A percentile compares a stretch with the other conserved stretches of the same genome.
phyloP scores from a whole-genome alignment of 2,113 vertebrate genomes.

The Xyliphius kryptos region DNA sequence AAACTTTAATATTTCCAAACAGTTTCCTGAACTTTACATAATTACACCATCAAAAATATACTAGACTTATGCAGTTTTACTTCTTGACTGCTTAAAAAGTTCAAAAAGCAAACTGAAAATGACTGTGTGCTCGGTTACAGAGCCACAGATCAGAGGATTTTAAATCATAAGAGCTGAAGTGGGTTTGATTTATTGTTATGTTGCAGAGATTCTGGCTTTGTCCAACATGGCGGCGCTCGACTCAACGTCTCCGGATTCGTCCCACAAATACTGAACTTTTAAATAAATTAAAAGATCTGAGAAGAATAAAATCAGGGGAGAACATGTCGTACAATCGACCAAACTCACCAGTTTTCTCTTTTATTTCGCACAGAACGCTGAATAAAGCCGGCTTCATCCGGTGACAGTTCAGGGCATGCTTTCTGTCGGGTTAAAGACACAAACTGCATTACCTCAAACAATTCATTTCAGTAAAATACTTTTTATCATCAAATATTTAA shows the following conservation, averaged over 20 bases:
- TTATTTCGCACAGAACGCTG: constrained; percentile 75
- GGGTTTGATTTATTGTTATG: not conserved
- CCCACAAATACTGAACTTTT: constrained; percentile 5
- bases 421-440: constrained; percentile 52
- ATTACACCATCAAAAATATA: too few relatives aligned
- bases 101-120: too few relatives aligned
- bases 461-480: not conserved
- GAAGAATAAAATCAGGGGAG: not conserved
- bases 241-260: not conserved
- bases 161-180: not conserved
- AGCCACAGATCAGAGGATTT: too few relatives aligned
- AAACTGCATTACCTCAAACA: constrained; percentile 16
- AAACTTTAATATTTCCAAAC: too few relatives aligned
- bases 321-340: not conserved
- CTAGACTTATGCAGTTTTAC: too few relatives aligned
- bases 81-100: too few relatives aligned
- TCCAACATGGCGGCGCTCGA: constrained; percentile 23
- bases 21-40: too few relatives aligned
- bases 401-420: constrained; percentile 75
- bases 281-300: not conserved
- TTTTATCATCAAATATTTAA: not conserved
- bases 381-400: constrained; percentile 75
- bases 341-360: constrained; percentile 70
- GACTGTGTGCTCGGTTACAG: too few relatives aligned
- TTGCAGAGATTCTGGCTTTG: constrained; percentile 23